Conservation (phyloP, 2,113 vertebrate species). For the Galemys pyrenaicus region DNA sequence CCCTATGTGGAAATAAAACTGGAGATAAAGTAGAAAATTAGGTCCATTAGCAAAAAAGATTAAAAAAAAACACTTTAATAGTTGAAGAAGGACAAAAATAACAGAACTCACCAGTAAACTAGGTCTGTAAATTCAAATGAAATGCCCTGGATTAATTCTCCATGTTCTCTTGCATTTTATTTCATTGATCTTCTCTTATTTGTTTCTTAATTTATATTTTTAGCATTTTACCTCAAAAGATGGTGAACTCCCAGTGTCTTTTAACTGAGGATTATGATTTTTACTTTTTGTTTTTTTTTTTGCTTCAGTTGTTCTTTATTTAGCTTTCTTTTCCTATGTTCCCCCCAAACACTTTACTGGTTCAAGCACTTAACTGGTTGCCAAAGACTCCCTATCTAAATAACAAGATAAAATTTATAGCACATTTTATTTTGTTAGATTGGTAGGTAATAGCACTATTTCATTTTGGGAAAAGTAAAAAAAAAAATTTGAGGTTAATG, state of each 20-base stretch:
- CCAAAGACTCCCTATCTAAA: conserved; percentile 46
- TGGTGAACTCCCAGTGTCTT: background rate
- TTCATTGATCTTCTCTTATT: background rate
- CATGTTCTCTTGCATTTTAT: background rate
- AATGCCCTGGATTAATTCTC: background rate
- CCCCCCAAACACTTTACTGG: conserved; percentile 29
- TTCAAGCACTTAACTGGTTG: conserved; percentile 51
- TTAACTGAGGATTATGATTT: background rate
- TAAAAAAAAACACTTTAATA: conserved; percentile 1
- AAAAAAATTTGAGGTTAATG: conserved; percentile 47
- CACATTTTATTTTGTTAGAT: conserved; percentile 43
- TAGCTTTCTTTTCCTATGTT: conserved; percentile 64
- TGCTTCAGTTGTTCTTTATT: conserved; percentile 31
- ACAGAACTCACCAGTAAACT: conserved; percentile 43
- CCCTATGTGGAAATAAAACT: background rate
- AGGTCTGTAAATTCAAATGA: conserved; percentile 20
- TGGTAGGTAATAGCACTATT: background rate
- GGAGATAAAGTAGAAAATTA: background rate
- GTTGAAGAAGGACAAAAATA: background rate
- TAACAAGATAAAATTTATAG: conserved; percentile 47
- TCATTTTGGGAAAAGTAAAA: conserved; percentile 49
- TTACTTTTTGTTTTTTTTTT: background rate
- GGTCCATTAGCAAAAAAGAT: background rate
- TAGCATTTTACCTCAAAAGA: background rate
- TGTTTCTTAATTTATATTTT: conserved; percentile 18